Evolutionary conservation across 2,113 vertebrate species (phyloP), one percentile per base, ranked within the genome.

Genomic region (Hassar affinis): DNA sequence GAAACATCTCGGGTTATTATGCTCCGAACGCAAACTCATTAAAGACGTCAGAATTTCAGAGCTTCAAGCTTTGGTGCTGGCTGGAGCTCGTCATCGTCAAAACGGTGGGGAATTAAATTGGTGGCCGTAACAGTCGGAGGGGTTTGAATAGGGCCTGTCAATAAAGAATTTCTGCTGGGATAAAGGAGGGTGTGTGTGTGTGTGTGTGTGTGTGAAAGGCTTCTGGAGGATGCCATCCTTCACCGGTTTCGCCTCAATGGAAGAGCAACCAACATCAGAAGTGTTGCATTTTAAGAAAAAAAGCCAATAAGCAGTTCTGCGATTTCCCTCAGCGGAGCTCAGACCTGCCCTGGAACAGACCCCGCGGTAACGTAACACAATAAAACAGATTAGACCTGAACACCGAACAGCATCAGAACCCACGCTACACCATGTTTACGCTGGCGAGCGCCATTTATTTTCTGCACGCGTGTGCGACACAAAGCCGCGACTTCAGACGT

Each of bases 61-160:
- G 69, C 18, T 22, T 87, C 5, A 30, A 85, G 87, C 86, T 84
- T 79, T 75, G 51, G 68, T 86, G 82, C 78, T 74, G 81, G 79
- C 79, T 69, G 20, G 69, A 90, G 89, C 89, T 88, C 90, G 92
- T 93, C 90, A 91, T 92, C 90, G 92, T 91, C 91, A 94, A 94
- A 94, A 95, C 89, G 92, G 93, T 91, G 91, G 93, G 92, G 94
- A 96, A 95, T 95, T 91, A 94, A 94, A 95, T 94, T 89, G 93
- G 94, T 93, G 95, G 94, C 94, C 94, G 91, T 89, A 93, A 91
- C 91, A 93, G 94, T 93, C 88, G 88, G 90, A 94, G 92, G 92
- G 91, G 88, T 88, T 90, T 97, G 95, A 98, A 98, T 96, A 92
- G 96, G 92, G 90, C 94, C 95, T 95, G 95, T 97, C 96, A 96